A percentile compares a stretch with the other conserved stretches of the same genome.
These are phyloP conservation scores for Proteles cristata DNA, from an alignment of 2,113 vertebrate species.

Conservation along the genomic window DNA sequence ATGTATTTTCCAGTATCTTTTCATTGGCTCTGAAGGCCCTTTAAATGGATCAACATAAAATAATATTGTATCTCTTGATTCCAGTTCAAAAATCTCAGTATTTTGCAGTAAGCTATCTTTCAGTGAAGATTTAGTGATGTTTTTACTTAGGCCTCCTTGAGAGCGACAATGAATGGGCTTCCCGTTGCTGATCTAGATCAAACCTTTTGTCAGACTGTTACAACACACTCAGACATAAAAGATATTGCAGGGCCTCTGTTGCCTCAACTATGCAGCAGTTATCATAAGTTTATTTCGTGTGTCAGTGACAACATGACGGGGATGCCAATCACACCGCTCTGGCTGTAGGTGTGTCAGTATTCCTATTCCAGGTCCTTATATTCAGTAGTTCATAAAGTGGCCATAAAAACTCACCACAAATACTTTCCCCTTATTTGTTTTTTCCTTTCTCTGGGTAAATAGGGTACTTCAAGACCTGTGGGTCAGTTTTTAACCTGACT, in stretches of 20 bases:
- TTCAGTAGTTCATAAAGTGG: conserved; percentile 47
- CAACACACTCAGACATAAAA: conserved; percentile 61
- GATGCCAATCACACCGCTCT: conserved; percentile 23
- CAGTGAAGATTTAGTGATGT: conserved; percentile 62
- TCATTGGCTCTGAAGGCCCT: conserved; percentile 52
- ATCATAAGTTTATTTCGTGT: conserved; percentile 62
- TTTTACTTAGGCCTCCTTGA: conserved; percentile 61
- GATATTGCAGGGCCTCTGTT: conserved; percentile 49
- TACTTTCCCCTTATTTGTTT: neutral
- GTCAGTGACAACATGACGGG: conserved; percentile 63
- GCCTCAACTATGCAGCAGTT: conserved; percentile 55
- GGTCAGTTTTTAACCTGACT: conserved; percentile 24
- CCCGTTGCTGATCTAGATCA: conserved; percentile 56
- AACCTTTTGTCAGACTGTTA: conserved; percentile 63
- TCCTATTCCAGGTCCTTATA: conserved; percentile 2
- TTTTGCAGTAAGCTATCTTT: conserved; percentile 66
- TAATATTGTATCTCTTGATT: conserved; percentile 30
- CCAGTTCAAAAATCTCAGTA: conserved; percentile 58
- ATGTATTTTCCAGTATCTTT: conserved; percentile 37
- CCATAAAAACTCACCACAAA: conserved; percentile 46
- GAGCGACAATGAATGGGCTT: conserved; percentile 66
- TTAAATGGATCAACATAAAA: conserved; percentile 25
- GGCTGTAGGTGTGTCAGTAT: conserved; percentile 42
- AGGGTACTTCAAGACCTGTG: neutral
- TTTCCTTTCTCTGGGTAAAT: neutral